Evolutionary conservation across 2,797 vertebrate genomes (phyloP).

Genomic region (Cossypha polioptera): DNA sequence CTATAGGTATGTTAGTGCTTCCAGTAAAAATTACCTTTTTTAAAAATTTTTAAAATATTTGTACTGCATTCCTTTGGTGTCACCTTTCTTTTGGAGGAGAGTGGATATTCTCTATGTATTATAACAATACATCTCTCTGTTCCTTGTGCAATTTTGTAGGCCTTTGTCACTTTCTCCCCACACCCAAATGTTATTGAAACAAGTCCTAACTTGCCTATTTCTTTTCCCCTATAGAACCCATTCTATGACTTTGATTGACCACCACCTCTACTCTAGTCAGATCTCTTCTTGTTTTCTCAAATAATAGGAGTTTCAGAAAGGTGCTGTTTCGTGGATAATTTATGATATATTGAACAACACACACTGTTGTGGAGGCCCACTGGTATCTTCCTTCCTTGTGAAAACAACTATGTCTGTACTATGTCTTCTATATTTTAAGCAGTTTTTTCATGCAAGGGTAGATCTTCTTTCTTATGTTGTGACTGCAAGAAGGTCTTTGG

Average conservation of each 20-base stretch:
- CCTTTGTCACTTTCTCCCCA: not conserved
- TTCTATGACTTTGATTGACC: not conserved
- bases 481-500: not conserved
- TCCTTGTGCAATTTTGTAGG: not conserved
- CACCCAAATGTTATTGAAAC: not conserved
- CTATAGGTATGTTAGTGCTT: not conserved
- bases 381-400: not conserved
- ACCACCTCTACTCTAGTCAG: not conserved
- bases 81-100: not conserved
- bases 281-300: not conserved
- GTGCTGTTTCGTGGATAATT: not conserved
- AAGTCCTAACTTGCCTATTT: not conserved
- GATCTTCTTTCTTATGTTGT: not conserved
- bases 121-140: not conserved
- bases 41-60: not conserved
- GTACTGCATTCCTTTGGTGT: not conserved
- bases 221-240: not conserved
- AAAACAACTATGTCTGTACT: not conserved
- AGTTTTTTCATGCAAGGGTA: not conserved
- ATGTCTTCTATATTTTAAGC: not conserved
- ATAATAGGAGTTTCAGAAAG: not conserved
- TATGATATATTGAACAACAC: not conserved
- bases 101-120: not conserved
- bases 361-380: not conserved
- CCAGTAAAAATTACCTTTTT: not conserved